A percentile compares a stretch with the other conserved stretches of the same genome.
phyloP scores from a whole-genome alignment of 1,140 invertebrate species.

The Magallana gigas region DNA sequence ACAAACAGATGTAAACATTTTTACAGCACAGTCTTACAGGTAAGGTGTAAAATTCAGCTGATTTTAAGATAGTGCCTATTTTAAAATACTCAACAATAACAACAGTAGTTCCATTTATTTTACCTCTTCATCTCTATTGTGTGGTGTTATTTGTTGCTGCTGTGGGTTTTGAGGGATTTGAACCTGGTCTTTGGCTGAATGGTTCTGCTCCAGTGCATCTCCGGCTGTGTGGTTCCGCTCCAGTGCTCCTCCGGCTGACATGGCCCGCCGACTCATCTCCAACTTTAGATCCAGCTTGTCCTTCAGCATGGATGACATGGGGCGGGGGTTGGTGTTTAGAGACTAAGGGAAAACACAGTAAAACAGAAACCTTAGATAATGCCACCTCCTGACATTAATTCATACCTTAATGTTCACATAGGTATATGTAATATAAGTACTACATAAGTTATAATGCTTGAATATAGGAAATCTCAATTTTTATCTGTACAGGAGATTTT shows the following conservation, averaged over 20 bases:
- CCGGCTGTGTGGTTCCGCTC: not conserved
- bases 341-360: not conserved
- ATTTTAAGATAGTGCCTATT: too few relatives aligned
- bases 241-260: slow-evolving; percentile 57
- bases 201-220: not conserved
- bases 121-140: not conserved
- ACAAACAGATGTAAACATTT: too few relatives aligned
- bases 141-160: not conserved
- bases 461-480: too few relatives aligned
- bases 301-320: slow-evolving; percentile 70
- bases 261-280: slow-evolving; percentile 60
- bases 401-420: not conserved
- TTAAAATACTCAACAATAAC: too few relatives aligned
- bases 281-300: slow-evolving; percentile 71
- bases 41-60: too few relatives aligned
- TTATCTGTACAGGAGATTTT: too few relatives aligned
- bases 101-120: too few relatives aligned
- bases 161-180: not conserved
- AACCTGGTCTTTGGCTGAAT: not conserved
- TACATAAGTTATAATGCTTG: too few relatives aligned
- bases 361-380: too few relatives aligned
- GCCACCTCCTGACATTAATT: not conserved
- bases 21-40: too few relatives aligned
- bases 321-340: slow-evolving; percentile 54
- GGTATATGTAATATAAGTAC: too few relatives aligned